Conservation (phyloP, 37 sponge, comb jelly and placozoan species). For the Oopsacas minuta region DNA sequence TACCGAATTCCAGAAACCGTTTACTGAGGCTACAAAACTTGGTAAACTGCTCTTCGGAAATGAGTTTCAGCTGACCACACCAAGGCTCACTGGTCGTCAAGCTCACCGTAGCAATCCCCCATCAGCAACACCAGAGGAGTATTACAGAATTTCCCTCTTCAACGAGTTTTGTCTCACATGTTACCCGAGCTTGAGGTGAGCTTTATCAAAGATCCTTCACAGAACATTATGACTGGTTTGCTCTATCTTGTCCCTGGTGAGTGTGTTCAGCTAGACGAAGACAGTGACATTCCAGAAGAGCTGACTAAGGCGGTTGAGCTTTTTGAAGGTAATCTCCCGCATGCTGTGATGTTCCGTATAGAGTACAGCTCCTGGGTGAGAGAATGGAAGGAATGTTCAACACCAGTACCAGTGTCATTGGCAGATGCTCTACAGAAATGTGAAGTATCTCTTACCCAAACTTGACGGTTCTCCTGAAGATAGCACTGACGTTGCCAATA, state of each 20-base stretch:
- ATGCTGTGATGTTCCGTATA: conserved; percentile 27
- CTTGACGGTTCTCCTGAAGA: too few relatives aligned
- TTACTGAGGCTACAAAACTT: too few relatives aligned
- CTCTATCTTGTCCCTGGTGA: conserved; percentile 28
- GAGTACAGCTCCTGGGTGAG: conserved; percentile 32
- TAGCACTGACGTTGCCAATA: too few relatives aligned
- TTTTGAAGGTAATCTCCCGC: background rate
- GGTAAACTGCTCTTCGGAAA: too few relatives aligned
- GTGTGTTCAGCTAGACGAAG: background rate
- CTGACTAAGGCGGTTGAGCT: conserved; percentile 16
- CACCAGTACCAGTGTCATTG: too few relatives aligned
- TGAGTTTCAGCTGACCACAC: too few relatives aligned
- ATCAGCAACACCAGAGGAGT: conserved; percentile 30
- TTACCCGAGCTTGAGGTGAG: conserved; percentile 26
- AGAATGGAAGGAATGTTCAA: conserved; percentile 26
- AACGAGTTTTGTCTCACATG: conserved; percentile 26
- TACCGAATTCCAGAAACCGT: too few relatives aligned
- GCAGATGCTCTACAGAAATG: too few relatives aligned
- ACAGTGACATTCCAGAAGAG: conserved; percentile 18
- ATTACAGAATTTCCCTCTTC: conserved; percentile 26
- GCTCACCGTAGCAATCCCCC: too few relatives aligned
- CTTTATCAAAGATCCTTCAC: conserved; percentile 23
- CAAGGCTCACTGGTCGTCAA: too few relatives aligned
- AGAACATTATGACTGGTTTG: conserved; percentile 14
- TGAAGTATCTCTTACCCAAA: too few relatives aligned